Base-by-base conservation (phyloP, 2,888 invertebrate species). In the Elaeidobius kamerunicus region DNA sequence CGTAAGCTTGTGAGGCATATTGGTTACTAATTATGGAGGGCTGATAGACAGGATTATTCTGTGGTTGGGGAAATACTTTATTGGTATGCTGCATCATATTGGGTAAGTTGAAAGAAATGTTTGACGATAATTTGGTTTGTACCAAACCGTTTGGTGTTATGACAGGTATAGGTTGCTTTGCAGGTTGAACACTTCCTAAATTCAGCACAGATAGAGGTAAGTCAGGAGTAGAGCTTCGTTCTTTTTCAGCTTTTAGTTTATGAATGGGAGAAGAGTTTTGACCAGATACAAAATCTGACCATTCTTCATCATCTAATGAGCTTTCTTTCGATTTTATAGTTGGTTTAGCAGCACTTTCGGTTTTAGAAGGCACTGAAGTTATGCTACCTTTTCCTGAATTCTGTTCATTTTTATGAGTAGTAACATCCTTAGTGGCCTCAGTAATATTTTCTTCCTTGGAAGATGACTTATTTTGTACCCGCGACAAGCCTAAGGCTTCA, bases 281-380 rank as follows among this genome's bases (percentile, higher is more conserved):
- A 2, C 66, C 67, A 66, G 55, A 81, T 16, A 82, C 78, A 64
- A 81, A 82, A 57, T 82, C 82, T 1, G 80, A 78, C 82, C 82
- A 82, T 60, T 77, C 77, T 52, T 81, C 81, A 14, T 81, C 80
- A 11, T 51, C 55, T 6, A 41, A 11, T 6, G 49, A 39, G n/a
- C 14, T 45, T 20, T 55, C 35, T 39, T 46, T 55, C 34, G 12
- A 44, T 30, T 30, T 30, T 11, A n/a, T 30, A 6, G 23, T 23
- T 30, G 30, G 3, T 30, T 30, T 30, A 3, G 30, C 30, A 3
- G 12, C n/a, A 30, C 12, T 30, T 4, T 6, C 30, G 3, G 30
- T 6, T 11, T 30, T 30, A 30, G 4, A 3, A 6, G 30, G 11
- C 9, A 30, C 30, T 30, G 30, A 30, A 30, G 30, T 11, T 30